A percentile compares a stretch with the other conserved stretches of the same genome.
phyloP scores from a whole-genome alignment of 2,797 vertebrate genomes.

The Rhinophrynus dorsalis region DNA sequence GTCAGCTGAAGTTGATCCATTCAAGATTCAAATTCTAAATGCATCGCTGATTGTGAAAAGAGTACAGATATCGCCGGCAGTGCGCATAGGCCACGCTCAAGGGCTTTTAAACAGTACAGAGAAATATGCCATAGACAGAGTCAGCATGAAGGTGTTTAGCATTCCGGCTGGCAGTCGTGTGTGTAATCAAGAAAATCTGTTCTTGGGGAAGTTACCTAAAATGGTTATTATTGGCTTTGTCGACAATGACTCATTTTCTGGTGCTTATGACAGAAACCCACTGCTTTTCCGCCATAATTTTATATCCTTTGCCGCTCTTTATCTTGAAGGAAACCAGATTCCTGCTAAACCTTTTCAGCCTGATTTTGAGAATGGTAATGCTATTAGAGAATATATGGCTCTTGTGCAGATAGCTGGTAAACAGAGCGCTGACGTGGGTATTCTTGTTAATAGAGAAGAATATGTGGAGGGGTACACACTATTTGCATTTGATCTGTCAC shows the following conservation, averaged over 20 bases:
- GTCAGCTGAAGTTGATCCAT: neutral
- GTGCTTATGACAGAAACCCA: neutral
- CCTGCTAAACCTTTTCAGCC: neutral
- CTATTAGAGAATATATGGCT: too few species aligned
- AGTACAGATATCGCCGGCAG: neutral
- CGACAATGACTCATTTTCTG: neutral
- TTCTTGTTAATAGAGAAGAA: too few species aligned
- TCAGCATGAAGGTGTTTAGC: neutral
- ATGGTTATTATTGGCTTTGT: neutral
- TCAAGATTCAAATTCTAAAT: neutral
- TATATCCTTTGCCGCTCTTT: neutral
- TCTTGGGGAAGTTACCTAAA: neutral
- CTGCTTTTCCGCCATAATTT: neutral
- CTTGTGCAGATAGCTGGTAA: too few species aligned
- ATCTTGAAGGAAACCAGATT: neutral
- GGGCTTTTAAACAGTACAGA: neutral
- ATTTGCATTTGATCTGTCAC: too few species aligned
- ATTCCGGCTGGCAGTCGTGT: neutral
- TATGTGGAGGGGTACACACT: too few species aligned
- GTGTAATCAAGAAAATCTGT: neutral
- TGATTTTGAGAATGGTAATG: too few species aligned
- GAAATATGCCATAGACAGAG: neutral
- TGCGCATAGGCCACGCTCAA: neutral
- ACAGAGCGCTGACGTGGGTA: too few species aligned
- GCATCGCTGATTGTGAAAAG: slow-evolving; percentile 3